Conservation (phyloP, 2,888 invertebrate species). For the Scaptomyza caliginosa region DNA sequence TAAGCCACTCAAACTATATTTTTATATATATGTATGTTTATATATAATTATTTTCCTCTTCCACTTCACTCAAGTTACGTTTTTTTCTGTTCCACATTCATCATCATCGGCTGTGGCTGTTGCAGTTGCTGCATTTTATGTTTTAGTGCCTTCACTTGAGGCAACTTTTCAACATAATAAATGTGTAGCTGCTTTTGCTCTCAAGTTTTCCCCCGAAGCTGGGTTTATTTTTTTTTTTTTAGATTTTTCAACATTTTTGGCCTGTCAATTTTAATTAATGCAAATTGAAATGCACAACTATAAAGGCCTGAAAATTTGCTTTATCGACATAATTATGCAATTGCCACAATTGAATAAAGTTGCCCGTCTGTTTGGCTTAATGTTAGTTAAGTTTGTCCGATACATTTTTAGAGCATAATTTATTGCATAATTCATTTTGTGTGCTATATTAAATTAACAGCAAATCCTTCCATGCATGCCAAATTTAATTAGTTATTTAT, state of each 20-base stretch:
- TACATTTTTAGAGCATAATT: background rate
- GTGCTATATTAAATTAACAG: constrained; percentile 21
- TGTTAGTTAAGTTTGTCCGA: constrained; percentile 17
- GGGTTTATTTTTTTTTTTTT: too few species aligned
- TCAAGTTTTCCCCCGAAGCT: constrained; percentile 12
- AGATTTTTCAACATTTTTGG: constrained; percentile 45
- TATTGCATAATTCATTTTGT: constrained; percentile 36
- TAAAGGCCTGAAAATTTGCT: constrained; percentile 47
- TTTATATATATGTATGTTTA: background rate
- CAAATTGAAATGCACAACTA: constrained; percentile 52
- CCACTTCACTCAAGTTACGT: background rate
- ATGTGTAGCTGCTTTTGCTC: constrained; percentile 21
- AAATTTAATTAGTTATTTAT: constrained; percentile 23
- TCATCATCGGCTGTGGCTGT: constrained; percentile 13
- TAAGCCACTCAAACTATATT: constrained; percentile 40
- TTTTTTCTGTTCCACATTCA: constrained; percentile 42
- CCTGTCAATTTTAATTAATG: constrained; percentile 66
- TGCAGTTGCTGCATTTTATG: constrained; percentile 25
- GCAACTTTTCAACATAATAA: constrained; percentile 43
- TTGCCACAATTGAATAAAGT: constrained; percentile 62
- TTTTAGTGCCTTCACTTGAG: constrained; percentile 39
- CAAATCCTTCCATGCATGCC: constrained; percentile 29
- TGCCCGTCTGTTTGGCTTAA: constrained; percentile 33
- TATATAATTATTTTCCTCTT: constrained; percentile 56
- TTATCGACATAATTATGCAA: constrained; percentile 74